These are phyloP conservation scores for Gymnopithys bicolor DNA, from an alignment of 2,797 vertebrate species.

Conservation along the genomic window DNA sequence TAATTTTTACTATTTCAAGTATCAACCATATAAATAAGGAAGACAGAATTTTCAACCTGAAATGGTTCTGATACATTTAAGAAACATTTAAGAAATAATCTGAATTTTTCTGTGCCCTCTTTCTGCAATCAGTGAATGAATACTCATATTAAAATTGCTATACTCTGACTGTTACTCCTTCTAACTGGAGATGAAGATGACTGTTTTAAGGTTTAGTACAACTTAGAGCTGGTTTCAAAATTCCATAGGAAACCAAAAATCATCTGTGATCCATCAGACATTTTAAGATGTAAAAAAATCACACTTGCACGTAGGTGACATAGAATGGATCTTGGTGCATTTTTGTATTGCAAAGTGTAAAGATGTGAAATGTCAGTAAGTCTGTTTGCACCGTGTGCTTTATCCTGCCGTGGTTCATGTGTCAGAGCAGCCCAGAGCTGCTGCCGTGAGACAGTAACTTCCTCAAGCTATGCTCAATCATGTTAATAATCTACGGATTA, in stretches of 20 bases:
- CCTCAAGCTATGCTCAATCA: constrained; percentile 28
- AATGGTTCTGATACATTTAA: not conserved
- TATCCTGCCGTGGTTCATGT: not conserved
- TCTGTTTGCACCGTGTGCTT: not conserved
- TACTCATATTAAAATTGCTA: not conserved
- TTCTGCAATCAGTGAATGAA: not conserved
- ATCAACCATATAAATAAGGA: not conserved
- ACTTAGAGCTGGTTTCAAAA: not conserved
- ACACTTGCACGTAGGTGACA: fast-evolving
- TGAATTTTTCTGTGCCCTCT: not conserved
- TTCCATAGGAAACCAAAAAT: not conserved
- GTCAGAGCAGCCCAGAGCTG: not conserved
- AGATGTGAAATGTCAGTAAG: not conserved
- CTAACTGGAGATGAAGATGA: not conserved
- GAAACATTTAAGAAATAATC: not conserved
- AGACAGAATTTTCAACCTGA: not conserved
- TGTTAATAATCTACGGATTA: constrained; percentile 50
- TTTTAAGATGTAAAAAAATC: not conserved
- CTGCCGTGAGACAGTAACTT: not conserved
- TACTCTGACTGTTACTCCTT: not conserved
- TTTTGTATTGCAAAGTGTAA: not conserved
- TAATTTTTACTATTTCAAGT: not conserved
- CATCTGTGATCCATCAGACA: no score
- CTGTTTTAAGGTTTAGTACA: not conserved
- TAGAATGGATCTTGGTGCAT: not conserved